A percentile compares a stretch with the other conserved stretches of the same genome.
Conservation (phyloP, 2,113 vertebrate species). For the Daphoenositta chrysoptera region DNA sequence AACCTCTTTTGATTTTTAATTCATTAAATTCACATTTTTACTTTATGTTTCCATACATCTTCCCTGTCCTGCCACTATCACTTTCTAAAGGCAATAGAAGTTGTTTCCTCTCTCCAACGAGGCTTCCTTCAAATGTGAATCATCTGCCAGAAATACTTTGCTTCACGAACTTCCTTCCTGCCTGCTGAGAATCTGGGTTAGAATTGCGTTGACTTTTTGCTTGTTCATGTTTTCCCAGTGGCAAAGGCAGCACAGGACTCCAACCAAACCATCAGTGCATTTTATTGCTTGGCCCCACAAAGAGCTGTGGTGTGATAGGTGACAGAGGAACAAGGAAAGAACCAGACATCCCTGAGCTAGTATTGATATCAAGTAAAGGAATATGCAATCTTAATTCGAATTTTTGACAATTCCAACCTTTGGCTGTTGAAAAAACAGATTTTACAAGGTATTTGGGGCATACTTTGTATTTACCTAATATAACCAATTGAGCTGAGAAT, state of each 20-base stretch:
- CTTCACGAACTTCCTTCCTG: not conserved
- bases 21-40: not conserved
- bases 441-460: not conserved
- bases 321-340: not conserved
- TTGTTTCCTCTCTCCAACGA: not conserved
- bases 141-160: not conserved
- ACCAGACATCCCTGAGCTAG: not conserved
- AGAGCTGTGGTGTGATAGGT: accelerated
- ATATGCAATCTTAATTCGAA: not conserved
- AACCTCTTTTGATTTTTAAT: not conserved
- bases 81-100: not conserved
- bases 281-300: not conserved
- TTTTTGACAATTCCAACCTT: not conserved
- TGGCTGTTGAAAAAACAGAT: not conserved
- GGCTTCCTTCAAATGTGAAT: not conserved
- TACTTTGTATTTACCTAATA: not conserved
- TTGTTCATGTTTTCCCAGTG: not conserved
- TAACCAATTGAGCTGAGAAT: not conserved
- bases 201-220: not conserved
- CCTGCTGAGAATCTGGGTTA: not conserved
- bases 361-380: not conserved
- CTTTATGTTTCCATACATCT: not conserved
- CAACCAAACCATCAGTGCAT: accelerated
- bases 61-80: not conserved
- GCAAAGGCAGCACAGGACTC: not conserved